These are phyloP conservation scores for Poeciliopsis turneri DNA, from an alignment of 2,797 vertebrate species.

Conservation along the genomic window DNA sequence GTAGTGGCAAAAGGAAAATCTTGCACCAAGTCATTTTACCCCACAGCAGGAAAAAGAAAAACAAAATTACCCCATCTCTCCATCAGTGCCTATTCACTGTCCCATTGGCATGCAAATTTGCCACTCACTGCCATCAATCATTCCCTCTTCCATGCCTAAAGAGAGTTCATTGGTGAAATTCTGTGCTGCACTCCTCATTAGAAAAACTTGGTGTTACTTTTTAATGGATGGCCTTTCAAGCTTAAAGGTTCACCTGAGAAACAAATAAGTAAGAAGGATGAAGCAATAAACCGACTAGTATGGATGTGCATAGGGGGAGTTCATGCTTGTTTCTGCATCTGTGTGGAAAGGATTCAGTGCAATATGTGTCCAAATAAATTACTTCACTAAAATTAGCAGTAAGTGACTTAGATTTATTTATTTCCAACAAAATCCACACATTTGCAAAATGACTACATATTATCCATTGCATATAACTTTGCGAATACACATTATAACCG, in stretches of 20 bases:
- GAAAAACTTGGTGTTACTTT: constrained; percentile 61
- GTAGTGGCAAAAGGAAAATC: constrained; percentile 17
- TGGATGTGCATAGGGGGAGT: not conserved
- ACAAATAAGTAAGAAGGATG: constrained; percentile 37
- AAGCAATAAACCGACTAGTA: constrained; percentile 49
- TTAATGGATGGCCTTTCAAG: constrained; percentile 64
- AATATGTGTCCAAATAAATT: constrained; percentile 22
- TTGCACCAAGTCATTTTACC: constrained; percentile 5
- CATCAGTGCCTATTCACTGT: constrained; percentile 62
- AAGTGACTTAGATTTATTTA: constrained; percentile 46
- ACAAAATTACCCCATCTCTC: constrained; percentile 57
- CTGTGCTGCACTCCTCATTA: constrained; percentile 36
- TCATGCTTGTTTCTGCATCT: constrained; percentile 2
- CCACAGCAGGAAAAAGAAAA: constrained; percentile 16
- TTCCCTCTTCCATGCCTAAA: constrained; percentile 36
- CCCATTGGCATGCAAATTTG: constrained; percentile 64
- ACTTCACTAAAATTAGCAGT: constrained; percentile 13
- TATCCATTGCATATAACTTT: constrained; percentile 16
- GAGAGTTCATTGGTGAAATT: constrained; percentile 33
- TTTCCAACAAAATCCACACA: constrained; percentile 33
- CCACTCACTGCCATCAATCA: constrained; percentile 62
- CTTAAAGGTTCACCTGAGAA: constrained; percentile 60
- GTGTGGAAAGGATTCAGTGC: not conserved
- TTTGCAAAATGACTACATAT: constrained; percentile 39
- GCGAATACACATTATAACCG: constrained; percentile 44